Evolutionary conservation across 2,888 invertebrate species (phyloP), one percentile per base, ranked within the genome.

Genomic region (Drosophila dives): DNA sequence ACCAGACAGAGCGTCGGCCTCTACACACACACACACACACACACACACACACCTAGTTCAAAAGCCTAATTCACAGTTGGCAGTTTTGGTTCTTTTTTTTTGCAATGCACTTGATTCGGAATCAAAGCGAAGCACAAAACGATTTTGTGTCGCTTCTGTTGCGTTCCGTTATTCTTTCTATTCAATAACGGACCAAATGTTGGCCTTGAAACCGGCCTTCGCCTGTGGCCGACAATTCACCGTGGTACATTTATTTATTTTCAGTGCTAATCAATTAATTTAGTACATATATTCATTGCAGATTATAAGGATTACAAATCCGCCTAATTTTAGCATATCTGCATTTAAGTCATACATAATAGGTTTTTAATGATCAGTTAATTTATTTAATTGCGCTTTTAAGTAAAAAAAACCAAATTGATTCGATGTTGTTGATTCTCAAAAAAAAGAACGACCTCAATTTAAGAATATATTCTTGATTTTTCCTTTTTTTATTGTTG

Each of bases 181-280:
- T 42, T 48, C 45, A 51, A 64, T 68, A 70, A 56, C 72, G 60
- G 40, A 65, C 48, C 67, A 78, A 64, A 62, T 62, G 42, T 83
- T 89, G 89, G 83, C 84, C 89, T 86, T 85, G 89, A 70, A 73
- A 60, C 42, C 51, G 75, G 75, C 78, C 51, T 68, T 73, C 67
- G 71, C 58, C 55, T 61, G 62, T 11, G 50, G 58, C n/a, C 62
- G 55, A 40, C 62, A 48, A 33, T 17, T 60, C 49, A 77, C 80
- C 6, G 80, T 77, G 76, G 66, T 17, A 45, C 51, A 23, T 26
- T 26, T 26, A 49, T 10, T 50, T 29, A 29, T 29, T 53, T 20
- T 12, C 0, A 45, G 20, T 45, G 23, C 20, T 15, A 45, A 45
- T 45, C 45, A 45, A 23, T 23, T 45, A 45, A 45, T 23, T 15